A percentile compares a stretch with the other conserved stretches of the same genome.
Conservation (phyloP, 2,888 invertebrate species). For the Hemithea aestivaria region DNA sequence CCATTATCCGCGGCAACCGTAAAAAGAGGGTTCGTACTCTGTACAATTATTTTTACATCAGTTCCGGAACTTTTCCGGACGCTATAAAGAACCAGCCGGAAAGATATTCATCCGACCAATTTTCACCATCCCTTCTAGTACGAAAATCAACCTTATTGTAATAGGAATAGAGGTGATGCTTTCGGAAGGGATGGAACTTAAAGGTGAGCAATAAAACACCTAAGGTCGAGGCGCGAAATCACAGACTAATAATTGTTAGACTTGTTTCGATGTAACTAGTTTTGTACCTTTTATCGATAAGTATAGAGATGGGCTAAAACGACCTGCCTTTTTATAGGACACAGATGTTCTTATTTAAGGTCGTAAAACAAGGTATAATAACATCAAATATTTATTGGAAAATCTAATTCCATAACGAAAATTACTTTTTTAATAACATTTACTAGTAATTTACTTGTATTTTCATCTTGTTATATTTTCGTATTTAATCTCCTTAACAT, state of each 20-base stretch:
- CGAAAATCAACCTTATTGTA: constrained; percentile 22
- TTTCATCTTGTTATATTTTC: too few species aligned
- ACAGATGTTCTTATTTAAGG: constrained; percentile 3
- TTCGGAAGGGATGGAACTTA: constrained; percentile 34
- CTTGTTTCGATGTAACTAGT: constrained; percentile 57
- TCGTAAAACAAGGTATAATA: too few species aligned
- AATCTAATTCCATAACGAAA: too few species aligned
- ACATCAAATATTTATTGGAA: too few species aligned
- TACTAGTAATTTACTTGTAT: too few species aligned
- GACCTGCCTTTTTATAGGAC: constrained; percentile 3
- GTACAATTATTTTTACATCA: constrained; percentile 63
- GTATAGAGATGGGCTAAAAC: constrained; percentile 12
- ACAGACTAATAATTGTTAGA: constrained; percentile 59
- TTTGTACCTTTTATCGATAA: constrained; percentile 20
- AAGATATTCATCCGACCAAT: constrained; percentile 49
- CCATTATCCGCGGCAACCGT: constrained; percentile 40
- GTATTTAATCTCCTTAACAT: background rate
- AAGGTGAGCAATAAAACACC: constrained; percentile 55
- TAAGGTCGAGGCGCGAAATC: constrained; percentile 56
- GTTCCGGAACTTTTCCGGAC: constrained; percentile 48
- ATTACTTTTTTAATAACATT: too few species aligned
- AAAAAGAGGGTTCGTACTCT: constrained; percentile 38
- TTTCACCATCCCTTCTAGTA: constrained; percentile 1
- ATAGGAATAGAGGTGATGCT: constrained; percentile 3
- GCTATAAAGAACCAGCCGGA: constrained; percentile 56